Base-by-base conservation (phyloP, 2,113 vertebrate genomes). In the Cynopterus brachyotis region DNA sequence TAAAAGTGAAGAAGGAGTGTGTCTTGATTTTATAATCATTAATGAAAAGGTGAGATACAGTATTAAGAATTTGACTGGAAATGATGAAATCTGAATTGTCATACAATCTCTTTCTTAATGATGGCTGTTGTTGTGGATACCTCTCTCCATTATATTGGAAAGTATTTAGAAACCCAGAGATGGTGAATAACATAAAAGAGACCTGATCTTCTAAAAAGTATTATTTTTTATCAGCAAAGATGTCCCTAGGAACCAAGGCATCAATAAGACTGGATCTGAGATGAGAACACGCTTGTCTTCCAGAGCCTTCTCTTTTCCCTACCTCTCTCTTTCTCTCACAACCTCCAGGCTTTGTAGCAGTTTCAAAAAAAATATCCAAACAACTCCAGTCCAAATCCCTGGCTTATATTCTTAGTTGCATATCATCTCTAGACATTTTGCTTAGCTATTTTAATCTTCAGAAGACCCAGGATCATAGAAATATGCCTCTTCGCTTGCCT, bases 401-500 rank as follows among this genome's bases (percentile, higher is more conserved):
- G 80, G 69, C 55, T 60, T 85, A 10, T 66, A 24, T 73, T 72
- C 62, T 83, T 57, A 55, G 45, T 75, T 89, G 62, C 66, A 32
- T 67, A 20, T 83, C 70, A 55, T 94, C 47, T 88, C 59, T 76
- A 72, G 64, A 91, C 60, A 42, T 80, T 94, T 94, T 87, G 66
- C 85, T 75, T 90, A 47, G 45, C 59, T 57, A 70, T 91, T 75
- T 75, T 69, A n/a, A 20, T 95, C 96, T 95, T 97, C 67, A 79
- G 55, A 81, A 85, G 60, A 78, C 85, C 82, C 59, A 70, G 95
- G 81, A 35, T 50, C 50, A 26, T 12, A 35, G 79, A 89, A 95
- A 91, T 79, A 88, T 37, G 83, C 69, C 91, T 95, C 32, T 83
- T 80, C 35, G 37, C 60, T 97, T 96, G 82, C 93, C 79, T 90